Evolutionary conservation across 53 echinoderm and acorn worm genomes (phyloP), one percentile per base, ranked within the genome.

Genomic region (Echinometra lucunter): DNA sequence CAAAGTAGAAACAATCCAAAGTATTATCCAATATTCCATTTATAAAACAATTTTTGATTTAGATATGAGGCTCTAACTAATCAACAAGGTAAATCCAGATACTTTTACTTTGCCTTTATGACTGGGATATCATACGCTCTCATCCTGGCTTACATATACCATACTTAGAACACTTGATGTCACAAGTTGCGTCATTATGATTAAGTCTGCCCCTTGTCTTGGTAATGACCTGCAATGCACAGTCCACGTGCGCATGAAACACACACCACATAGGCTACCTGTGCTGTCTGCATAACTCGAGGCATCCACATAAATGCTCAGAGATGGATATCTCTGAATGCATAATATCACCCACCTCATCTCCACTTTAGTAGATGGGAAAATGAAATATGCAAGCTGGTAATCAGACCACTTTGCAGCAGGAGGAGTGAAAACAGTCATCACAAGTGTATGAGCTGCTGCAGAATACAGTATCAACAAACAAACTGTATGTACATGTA

Each of bases 171-270:
- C 28, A 18, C 18, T 23, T 81, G 2, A 6, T n/a, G 15, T 47
- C 49, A 85, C 85, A 47, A 49, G 28, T 85, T 49, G 81, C 81
- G 81, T 81, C 81, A 81, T 44, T 81, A 81, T 81, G 81, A 81
- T 19, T 9, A 44, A 21, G 15, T 6, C 2, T 23, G n/a, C 19
- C 23, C 38, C 38, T 78, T 18, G 38, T 19, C 85, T 85, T 8
- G 15, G 85, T 49, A 85, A 23, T n/a, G 85, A 38, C 42, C 38
- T 6, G 19, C 28, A 28, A 45, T 16, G 27, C 9, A 85, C 11
- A n/a, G 85, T 45, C 85, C 85, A 85, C 49, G 85, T 85, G 85
- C 85, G n/a, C 47, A n/a, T 49, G 28, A 53, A 85, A 85, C 49
- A 85, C 49, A 45, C 85, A 81, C 85, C 85, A 85, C 85, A 53